These are phyloP conservation scores for Engystomops pustulosus DNA, from an alignment of 2,113 vertebrate genomes.

Conservation along the genomic window DNA sequence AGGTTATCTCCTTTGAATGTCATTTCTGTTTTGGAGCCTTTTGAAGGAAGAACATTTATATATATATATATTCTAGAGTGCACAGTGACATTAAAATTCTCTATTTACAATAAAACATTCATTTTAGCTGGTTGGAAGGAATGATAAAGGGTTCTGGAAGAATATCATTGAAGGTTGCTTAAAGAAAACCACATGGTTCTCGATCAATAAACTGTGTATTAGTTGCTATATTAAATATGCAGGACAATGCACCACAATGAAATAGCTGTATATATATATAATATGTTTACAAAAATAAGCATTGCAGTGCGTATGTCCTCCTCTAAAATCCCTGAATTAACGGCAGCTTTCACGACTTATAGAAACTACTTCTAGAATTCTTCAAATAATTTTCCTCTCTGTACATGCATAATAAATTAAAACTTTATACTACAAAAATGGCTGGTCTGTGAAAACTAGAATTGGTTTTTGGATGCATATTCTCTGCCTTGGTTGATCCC, in stretches of 20 bases:
- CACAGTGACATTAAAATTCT: slow-evolving; percentile 42
- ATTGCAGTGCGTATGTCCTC: slow-evolving; percentile 47
- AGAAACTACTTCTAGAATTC: slow-evolving; percentile 41
- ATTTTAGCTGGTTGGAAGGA: slow-evolving; percentile 42
- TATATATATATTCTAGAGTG: not conserved
- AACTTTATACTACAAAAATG: slow-evolving; percentile 30
- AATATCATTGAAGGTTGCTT: slow-evolving; percentile 33
- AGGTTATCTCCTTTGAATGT: too few species aligned
- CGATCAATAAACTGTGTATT: slow-evolving; percentile 31
- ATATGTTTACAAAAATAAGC: slow-evolving; percentile 58
- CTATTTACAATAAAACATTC: slow-evolving; percentile 50
- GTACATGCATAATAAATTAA: slow-evolving; percentile 45
- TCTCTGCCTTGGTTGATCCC: slow-evolving; percentile 24
- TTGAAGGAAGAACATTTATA: not conserved
- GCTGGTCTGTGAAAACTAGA: slow-evolving; percentile 39
- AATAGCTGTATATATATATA: slow-evolving; percentile 38
- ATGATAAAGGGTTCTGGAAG: slow-evolving; percentile 32
- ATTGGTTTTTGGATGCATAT: not conserved
- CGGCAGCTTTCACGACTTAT: slow-evolving; percentile 50
- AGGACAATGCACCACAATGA: slow-evolving; percentile 52
- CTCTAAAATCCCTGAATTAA: slow-evolving; percentile 57
- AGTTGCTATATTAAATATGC: slow-evolving; percentile 30
- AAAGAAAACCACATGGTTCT: slow-evolving; percentile 18
- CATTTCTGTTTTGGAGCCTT: not conserved
- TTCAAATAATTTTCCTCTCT: slow-evolving; percentile 35